These are phyloP conservation scores for Lithosia quadra DNA, from an alignment of 2,888 invertebrate species.

Conservation along the genomic window DNA sequence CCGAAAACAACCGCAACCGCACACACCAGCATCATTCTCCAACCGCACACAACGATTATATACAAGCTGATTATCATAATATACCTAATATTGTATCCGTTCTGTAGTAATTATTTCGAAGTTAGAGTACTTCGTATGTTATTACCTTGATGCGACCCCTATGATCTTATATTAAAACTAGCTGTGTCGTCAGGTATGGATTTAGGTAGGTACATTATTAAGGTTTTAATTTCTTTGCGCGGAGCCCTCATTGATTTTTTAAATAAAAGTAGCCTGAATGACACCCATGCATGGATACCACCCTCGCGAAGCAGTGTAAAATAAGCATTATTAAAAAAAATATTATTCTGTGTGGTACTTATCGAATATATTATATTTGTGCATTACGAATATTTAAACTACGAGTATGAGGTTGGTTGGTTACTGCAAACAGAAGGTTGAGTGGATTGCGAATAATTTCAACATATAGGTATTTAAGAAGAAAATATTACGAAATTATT, in stretches of 20 bases:
- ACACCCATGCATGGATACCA: too few relatives aligned
- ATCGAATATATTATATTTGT: not conserved
- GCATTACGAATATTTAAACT: not conserved
- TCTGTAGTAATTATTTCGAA: not conserved
- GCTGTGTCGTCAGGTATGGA: too few relatives aligned
- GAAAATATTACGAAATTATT: constrained; percentile 10
- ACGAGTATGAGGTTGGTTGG: not conserved
- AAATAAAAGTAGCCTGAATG: too few relatives aligned
- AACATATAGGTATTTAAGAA: constrained; percentile 7
- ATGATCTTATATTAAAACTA: too few relatives aligned
- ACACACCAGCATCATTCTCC: too few relatives aligned
- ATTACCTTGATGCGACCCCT: not conserved
- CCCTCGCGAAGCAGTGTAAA: too few relatives aligned
- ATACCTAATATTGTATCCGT: not conserved
- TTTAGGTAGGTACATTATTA: too few relatives aligned
- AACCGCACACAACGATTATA: not conserved
- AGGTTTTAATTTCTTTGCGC: too few relatives aligned
- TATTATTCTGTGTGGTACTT: too few relatives aligned
- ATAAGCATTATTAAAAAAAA: too few relatives aligned
- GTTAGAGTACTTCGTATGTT: not conserved
- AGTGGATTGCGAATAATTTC: constrained; percentile 4
- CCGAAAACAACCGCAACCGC: not conserved
- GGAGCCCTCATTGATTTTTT: too few relatives aligned
- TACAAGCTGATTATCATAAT: not conserved
- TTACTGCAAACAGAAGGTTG: constrained; percentile 1